Conservation (phyloP, 2,888 invertebrate genomes). For the Furcula furcula region DNA sequence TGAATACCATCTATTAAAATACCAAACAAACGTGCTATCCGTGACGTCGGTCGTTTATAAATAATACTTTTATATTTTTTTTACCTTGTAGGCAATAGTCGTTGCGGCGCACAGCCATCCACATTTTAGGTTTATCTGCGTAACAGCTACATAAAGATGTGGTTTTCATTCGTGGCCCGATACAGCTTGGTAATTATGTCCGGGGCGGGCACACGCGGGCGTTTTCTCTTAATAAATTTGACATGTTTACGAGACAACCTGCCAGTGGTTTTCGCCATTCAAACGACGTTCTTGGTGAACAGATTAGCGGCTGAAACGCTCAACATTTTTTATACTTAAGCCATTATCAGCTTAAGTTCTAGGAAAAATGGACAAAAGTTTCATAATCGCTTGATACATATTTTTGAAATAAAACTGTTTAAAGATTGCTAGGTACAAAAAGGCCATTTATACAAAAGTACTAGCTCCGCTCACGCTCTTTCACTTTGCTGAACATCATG, state of each 20-base stretch:
- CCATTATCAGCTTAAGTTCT: no score
- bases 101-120: slow-evolving; percentile 38
- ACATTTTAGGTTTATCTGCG: slow-evolving; percentile 65
- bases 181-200: slow-evolving; percentile 55
- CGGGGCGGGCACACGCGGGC: slow-evolving; percentile 34
- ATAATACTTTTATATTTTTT: slow-evolving; percentile 19
- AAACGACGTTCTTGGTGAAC: slow-evolving; percentile 10
- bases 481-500: no score
- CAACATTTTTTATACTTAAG: no score
- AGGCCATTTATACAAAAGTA: no score
- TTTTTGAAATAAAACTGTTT: no score
- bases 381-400: no score
- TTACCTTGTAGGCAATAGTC: slow-evolving; percentile 49
- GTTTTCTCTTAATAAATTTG: slow-evolving; percentile 48
- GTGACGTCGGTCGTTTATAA: slow-evolving; percentile 8
- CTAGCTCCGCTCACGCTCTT: no score
- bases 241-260: slow-evolving; percentile 36
- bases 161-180: slow-evolving; percentile 60
- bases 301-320: background rate
- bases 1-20: background rate
- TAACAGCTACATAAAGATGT: slow-evolving; percentile 59
- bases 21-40: background rate
- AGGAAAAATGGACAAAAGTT: no score
- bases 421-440: no score
- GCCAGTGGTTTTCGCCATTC: slow-evolving; percentile 26